Conservation (phyloP, 2,888 invertebrate genomes). For the Patella ulyssiponensis region DNA sequence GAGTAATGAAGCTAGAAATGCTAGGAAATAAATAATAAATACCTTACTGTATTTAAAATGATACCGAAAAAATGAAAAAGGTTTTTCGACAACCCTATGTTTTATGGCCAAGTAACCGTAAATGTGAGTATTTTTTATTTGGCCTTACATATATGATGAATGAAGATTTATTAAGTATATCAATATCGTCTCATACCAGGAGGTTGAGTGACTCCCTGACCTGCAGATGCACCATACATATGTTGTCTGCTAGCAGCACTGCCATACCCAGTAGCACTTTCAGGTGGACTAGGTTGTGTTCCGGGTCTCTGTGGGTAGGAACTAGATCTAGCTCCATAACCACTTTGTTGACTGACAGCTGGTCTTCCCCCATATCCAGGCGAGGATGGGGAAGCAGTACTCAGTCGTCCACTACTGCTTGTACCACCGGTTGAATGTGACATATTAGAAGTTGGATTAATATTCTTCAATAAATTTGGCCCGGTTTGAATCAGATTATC, state of each 20-base stretch:
- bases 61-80: too few species aligned
- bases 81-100: too few species aligned
- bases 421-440: neutral
- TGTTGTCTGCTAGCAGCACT: neutral
- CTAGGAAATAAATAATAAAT: too few species aligned
- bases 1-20: too few species aligned
- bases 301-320: neutral
- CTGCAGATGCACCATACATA: neutral
- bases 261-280: neutral
- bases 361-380: neutral
- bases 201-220: neutral
- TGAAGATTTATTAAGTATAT: too few species aligned
- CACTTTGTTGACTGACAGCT: neutral
- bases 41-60: too few species aligned
- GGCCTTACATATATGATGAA: too few species aligned
- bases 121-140: too few species aligned
- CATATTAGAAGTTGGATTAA: slow-evolving; percentile 37
- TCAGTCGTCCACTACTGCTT: neutral
- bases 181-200: neutral
- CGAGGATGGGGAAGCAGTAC: neutral
- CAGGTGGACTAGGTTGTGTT: neutral
- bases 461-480: slow-evolving; percentile 69
- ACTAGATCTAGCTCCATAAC: neutral
- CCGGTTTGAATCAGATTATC: slow-evolving; percentile 73
- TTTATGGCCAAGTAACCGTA: too few species aligned